Percentiles rank a stretch among this genome's conserved stretches.
Evolutionary conservation across 2,888 invertebrate genomes (phyloP).

Genomic region (Epiblema foenella): DNA sequence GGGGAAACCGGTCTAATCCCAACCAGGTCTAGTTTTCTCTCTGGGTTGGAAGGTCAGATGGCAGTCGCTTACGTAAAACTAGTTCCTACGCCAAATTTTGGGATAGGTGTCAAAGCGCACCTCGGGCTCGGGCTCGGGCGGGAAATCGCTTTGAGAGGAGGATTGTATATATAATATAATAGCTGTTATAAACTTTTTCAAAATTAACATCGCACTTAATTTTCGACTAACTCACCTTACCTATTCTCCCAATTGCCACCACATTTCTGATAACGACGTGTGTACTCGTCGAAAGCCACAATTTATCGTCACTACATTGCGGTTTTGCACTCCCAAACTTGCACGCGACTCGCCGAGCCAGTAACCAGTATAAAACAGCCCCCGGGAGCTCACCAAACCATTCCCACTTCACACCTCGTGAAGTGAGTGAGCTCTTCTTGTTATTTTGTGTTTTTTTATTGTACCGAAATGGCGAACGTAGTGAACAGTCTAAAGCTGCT

Average conservation of each 20-base stretch:
- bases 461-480: slow-evolving; percentile 61
- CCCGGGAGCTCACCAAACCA: slow-evolving; percentile 45
- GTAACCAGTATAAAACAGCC: slow-evolving; percentile 51
- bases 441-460: slow-evolving; percentile 41
- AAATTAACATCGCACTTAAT: background rate
- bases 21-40: too few species aligned
- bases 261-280: slow-evolving; percentile 27
- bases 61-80: too few species aligned
- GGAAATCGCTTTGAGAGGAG: too few species aligned
- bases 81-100: too few species aligned
- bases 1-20: too few species aligned
- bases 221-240: background rate
- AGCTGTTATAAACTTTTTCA: too few species aligned
- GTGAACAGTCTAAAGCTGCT: slow-evolving; percentile 68
- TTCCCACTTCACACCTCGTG: slow-evolving; percentile 76
- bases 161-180: too few species aligned
- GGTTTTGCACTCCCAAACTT: slow-evolving; percentile 52
- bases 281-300: slow-evolving; percentile 17
- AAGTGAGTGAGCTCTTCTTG: slow-evolving; percentile 57
- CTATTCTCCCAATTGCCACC: slow-evolving; percentile 7
- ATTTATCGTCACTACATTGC: slow-evolving; percentile 29
- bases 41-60: too few species aligned
- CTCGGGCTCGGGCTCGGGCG: too few species aligned
- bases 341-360: slow-evolving; percentile 52
- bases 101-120: too few species aligned